A percentile compares a stretch with the other conserved stretches of the same genome.
Conservation (phyloP, 2,888 invertebrate species). For the Chaetoderma sp. region DNA sequence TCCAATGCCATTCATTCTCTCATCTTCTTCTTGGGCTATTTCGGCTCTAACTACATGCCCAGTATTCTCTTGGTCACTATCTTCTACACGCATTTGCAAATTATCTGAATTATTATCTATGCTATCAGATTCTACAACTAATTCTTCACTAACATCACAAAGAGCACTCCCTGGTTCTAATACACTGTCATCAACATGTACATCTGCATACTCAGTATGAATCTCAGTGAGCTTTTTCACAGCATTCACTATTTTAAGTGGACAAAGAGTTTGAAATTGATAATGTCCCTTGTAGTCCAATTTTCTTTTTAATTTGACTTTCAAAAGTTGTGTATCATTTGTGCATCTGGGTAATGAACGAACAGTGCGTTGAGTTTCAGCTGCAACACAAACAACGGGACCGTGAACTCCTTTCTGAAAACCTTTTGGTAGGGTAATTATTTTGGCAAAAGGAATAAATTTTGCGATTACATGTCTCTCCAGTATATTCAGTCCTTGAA, state of each 20-base stretch:
- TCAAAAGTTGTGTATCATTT: slow-evolving; percentile 18
- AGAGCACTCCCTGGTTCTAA: too few species aligned
- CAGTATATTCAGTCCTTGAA: slow-evolving; percentile 30
- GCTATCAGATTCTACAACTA: too few species aligned
- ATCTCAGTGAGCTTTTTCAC: too few species aligned
- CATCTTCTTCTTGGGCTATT: neutral
- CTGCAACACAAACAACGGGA: slow-evolving; percentile 40
- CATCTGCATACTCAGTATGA: too few species aligned
- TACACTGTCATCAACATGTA: too few species aligned
- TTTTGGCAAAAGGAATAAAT: slow-evolving; percentile 40
- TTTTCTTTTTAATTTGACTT: slow-evolving; percentile 36
- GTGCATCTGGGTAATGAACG: slow-evolving; percentile 29
- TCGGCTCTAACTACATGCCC: neutral
- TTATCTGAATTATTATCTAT: too few species aligned
- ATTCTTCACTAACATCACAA: too few species aligned
- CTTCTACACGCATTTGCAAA: too few species aligned
- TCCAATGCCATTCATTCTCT: neutral
- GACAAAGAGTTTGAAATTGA: too few species aligned
- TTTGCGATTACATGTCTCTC: slow-evolving; percentile 36
- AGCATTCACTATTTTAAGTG: too few species aligned
- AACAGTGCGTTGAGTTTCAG: slow-evolving; percentile 25
- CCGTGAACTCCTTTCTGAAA: slow-evolving; percentile 40
- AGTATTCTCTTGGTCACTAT: too few species aligned
- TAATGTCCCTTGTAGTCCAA: slow-evolving; percentile 29
- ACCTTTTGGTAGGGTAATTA: slow-evolving; percentile 35